Evolutionary conservation across 1,140 invertebrate genomes (phyloP).

Genomic region (Brachystomella parvula): DNA sequence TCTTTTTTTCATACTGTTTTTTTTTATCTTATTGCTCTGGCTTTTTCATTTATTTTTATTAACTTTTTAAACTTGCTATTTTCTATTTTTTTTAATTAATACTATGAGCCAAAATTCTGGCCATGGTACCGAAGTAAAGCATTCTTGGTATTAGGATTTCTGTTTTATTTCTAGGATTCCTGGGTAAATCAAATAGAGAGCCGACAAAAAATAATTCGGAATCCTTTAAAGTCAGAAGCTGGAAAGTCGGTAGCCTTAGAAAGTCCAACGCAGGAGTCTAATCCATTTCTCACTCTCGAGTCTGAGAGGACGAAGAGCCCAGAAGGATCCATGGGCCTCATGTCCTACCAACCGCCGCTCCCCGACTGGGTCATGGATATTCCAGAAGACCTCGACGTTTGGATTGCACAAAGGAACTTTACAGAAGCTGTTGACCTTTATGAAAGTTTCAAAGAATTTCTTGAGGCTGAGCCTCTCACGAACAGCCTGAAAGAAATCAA

Average conservation of each 20-base stretch:
- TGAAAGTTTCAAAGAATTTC: constrained; percentile 59
- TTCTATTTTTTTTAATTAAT: background rate
- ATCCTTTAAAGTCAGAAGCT: constrained; percentile 19
- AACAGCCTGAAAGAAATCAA: constrained; percentile 39
- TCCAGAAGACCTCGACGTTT: constrained; percentile 90
- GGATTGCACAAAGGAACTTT: constrained; percentile 94
- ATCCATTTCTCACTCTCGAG: constrained; percentile 25
- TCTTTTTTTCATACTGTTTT: background rate
- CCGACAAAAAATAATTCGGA: constrained; percentile 34
- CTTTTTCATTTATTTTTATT: background rate
- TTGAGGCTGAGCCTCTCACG: constrained; percentile 30
- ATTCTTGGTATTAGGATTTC: background rate
- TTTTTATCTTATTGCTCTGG: background rate
- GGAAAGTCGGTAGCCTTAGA: constrained; percentile 17
- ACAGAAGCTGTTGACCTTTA: constrained; percentile 85
- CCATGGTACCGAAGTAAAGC: background rate
- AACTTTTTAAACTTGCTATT: too few relatives aligned
- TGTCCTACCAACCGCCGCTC: constrained; percentile 30
- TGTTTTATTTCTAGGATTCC: constrained; percentile 24
- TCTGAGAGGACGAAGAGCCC: constrained; percentile 32
- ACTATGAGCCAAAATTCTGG: background rate
- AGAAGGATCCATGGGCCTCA: constrained; percentile 24
- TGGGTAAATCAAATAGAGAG: constrained; percentile 36
- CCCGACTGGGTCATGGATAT: constrained; percentile 88
- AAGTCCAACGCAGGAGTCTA: constrained; percentile 30